Evolutionary conservation across 2,797 vertebrate genomes (phyloP).

Genomic region (Thaleichthys pacificus): DNA sequence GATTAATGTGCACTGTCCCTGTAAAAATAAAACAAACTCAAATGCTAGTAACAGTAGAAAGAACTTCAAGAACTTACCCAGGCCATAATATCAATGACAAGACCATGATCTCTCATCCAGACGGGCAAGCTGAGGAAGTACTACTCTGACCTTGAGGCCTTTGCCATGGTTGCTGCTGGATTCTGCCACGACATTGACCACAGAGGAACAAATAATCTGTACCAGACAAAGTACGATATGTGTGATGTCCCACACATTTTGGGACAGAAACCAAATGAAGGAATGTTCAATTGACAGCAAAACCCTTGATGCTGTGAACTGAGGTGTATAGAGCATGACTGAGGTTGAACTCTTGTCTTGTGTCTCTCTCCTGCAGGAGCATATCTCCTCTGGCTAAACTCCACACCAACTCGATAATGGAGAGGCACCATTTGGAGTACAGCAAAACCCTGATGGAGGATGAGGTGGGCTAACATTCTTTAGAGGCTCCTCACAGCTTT

Average conservation of each 20-base stretch:
- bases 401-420: conserved; percentile 93
- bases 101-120: conserved; percentile 59
- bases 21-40: too few species aligned
- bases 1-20: too few species aligned
- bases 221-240: conserved; percentile 94
- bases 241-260: too few species aligned
- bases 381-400: conserved; percentile 89
- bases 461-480: conserved; percentile 71
- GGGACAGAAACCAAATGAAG: neutral
- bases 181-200: conserved; percentile 99
- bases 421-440: conserved; percentile 95
- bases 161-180: conserved; percentile 96
- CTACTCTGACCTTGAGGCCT: conserved; percentile 95
- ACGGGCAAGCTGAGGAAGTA: conserved; percentile 96
- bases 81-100: neutral
- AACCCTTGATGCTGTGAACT: neutral
- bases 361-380: conserved; percentile 73
- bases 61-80: neutral
- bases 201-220: conserved; percentile 97
- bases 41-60: too few species aligned
- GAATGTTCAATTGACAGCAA: neutral
- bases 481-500: neutral
- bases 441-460: conserved; percentile 92
- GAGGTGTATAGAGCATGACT: neutral
- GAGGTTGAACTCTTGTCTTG: neutral